Percentiles rank a stretch among this genome's conserved stretches.
phyloP scores from a whole-genome alignment of 2,113 vertebrate genomes.

The Lagopus leucura region DNA sequence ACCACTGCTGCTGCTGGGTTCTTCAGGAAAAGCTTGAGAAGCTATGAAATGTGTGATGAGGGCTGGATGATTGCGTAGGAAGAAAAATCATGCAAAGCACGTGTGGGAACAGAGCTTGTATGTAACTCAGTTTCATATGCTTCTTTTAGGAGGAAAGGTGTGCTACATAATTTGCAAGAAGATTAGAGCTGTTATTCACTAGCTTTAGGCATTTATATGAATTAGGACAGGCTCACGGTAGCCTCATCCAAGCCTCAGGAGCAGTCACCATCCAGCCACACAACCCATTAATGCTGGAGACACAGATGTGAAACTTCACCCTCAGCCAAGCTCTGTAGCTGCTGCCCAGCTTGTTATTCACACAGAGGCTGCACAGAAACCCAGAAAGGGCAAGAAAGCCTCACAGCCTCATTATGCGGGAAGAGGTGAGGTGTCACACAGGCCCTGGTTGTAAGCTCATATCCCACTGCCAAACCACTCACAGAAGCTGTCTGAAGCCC shows the following conservation, averaged over 20 bases:
- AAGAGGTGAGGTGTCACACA: neutral
- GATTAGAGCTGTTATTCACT: neutral
- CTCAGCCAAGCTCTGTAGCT: neutral
- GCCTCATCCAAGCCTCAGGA: neutral
- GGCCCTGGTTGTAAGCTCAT: neutral
- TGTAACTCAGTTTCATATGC: neutral
- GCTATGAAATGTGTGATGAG: neutral
- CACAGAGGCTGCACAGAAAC: neutral
- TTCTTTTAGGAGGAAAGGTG: neutral
- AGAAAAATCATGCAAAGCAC: conserved; percentile 39
- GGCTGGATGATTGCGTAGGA: conserved; percentile 28
- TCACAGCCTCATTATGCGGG: neutral
- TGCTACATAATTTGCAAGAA: neutral
- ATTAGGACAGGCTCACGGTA: neutral
- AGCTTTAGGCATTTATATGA: neutral
- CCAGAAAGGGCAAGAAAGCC: neutral
- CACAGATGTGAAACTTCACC: neutral
- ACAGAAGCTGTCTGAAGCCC: neutral
- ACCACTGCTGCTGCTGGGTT: conserved; percentile 16
- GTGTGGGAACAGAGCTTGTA: conserved; percentile 30
- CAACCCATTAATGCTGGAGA: neutral
- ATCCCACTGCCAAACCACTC: neutral
- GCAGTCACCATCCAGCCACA: neutral
- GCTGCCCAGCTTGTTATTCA: neutral
- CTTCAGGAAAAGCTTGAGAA: conserved; percentile 15